Conservation (phyloP, 2,113 vertebrate genomes). For the Tragulus kanchil region DNA sequence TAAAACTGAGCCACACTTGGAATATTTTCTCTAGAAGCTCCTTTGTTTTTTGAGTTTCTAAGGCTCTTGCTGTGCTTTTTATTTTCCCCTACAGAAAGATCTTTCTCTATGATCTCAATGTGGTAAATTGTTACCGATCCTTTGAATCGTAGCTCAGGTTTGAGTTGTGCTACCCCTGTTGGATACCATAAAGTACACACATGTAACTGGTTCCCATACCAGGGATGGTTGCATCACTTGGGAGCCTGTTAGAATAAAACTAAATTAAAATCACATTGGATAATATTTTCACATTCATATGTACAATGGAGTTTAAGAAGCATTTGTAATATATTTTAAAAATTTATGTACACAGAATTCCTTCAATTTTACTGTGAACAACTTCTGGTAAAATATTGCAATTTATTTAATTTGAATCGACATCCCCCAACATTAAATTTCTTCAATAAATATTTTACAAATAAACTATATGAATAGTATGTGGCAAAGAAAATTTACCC, state of each 20-base stretch:
- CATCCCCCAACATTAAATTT: neutral
- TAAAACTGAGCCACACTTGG: neutral
- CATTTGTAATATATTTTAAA: neutral
- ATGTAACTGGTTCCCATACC: neutral
- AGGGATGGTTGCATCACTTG: neutral
- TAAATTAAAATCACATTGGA: neutral
- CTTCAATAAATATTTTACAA: neutral
- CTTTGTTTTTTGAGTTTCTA: neutral
- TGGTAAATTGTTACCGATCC: neutral
- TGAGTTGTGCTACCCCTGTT: neutral
- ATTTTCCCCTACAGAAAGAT: neutral
- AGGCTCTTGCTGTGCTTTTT: neutral
- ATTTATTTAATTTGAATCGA: neutral
- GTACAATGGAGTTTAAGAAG: neutral
- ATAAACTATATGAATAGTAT: neutral
- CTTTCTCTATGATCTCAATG: neutral
- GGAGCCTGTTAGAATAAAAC: neutral
- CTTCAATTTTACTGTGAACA: neutral
- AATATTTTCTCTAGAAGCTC: neutral
- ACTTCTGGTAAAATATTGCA: neutral
- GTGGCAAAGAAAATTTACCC: neutral
- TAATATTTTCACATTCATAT: neutral
- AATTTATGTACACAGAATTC: neutral
- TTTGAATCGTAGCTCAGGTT: slow-evolving; percentile 13
- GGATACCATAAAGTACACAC: neutral